A percentile compares a stretch with the other conserved stretches of the same genome.
These are phyloP conservation scores for Serranus cabrilla DNA, from an alignment of 2,797 vertebrate species.

Conservation along the genomic window DNA sequence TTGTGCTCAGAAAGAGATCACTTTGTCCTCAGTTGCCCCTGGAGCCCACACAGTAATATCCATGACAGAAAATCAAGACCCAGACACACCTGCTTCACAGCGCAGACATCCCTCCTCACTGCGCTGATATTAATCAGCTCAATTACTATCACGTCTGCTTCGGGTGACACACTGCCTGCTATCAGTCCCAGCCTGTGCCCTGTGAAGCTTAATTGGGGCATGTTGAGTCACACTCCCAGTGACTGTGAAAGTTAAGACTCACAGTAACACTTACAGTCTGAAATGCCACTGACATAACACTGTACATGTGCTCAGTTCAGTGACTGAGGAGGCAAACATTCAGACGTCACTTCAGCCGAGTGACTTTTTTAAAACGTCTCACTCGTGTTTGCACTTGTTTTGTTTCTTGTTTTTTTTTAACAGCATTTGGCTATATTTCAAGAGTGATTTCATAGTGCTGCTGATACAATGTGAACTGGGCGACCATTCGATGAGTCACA, in stretches of 20 bases:
- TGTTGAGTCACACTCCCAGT: constrained; percentile 31
- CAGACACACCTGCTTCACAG: constrained; percentile 48
- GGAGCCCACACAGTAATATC: constrained; percentile 27
- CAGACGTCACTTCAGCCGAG: not conserved
- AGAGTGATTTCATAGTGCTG: constrained; percentile 23
- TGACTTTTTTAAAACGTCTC: not conserved
- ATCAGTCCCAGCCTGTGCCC: constrained; percentile 5
- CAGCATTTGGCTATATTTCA: constrained; percentile 8
- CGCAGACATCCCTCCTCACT: constrained; percentile 1
- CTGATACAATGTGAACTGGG: constrained; percentile 28
- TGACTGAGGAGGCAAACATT: not conserved
- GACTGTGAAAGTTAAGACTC: constrained; percentile 29
- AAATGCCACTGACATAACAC: constrained; percentile 8
- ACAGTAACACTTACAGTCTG: constrained; percentile 16
- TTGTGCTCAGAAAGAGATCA: constrained; percentile 30
- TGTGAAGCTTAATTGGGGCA: constrained; percentile 16
- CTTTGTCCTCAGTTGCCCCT: constrained; percentile 42
- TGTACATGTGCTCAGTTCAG: not conserved
- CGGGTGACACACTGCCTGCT: not conserved
- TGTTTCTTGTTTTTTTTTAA: not conserved
- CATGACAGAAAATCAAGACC: constrained; percentile 27
- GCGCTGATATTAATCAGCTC: constrained; percentile 33
- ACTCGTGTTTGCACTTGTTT: not conserved
- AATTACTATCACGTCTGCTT: constrained; percentile 16
- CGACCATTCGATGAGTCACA: constrained; percentile 57